Conservation (phyloP, 2,113 vertebrate species). For the Blennius ocellaris region DNA sequence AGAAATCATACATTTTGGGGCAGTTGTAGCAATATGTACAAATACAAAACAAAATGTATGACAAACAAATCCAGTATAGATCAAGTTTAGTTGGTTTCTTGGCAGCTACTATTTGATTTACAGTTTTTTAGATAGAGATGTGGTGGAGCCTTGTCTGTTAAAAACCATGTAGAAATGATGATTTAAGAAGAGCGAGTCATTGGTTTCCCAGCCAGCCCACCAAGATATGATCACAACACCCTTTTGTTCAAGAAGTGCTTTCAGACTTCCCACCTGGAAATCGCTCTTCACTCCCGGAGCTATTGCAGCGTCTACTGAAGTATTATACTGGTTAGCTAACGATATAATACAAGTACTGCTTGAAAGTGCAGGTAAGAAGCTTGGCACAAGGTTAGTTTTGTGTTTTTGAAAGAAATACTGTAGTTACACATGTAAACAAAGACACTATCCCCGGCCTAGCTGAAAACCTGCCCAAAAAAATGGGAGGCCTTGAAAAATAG, state of each 20-base stretch:
- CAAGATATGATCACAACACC: constrained; percentile 33
- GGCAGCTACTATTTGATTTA: constrained; percentile 64
- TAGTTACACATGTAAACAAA: constrained; percentile 85
- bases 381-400: constrained; percentile 84
- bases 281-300: constrained; percentile 49
- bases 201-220: constrained; percentile 59
- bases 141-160: constrained; percentile 33
- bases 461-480: constrained; percentile 68
- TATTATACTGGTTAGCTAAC: constrained; percentile 79
- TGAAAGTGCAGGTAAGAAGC: constrained; percentile 82
- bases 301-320: constrained; percentile 78
- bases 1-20: constrained; percentile 17
- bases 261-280: constrained; percentile 46
- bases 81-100: constrained; percentile 63
- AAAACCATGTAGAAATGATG: constrained; percentile 43
- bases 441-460: constrained; percentile 78
- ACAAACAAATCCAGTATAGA: constrained; percentile 42
- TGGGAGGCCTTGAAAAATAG: constrained; percentile 69
- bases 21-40: constrained; percentile 31
- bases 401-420: constrained; percentile 79
- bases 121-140: constrained; percentile 10
- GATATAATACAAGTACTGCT: constrained; percentile 81
- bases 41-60: constrained; percentile 31
- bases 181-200: constrained; percentile 46
- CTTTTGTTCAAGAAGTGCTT: constrained; percentile 8